These are phyloP conservation scores for Eulemur coronatus DNA, from an alignment of 2,797 vertebrate species.

Conservation along the genomic window DNA sequence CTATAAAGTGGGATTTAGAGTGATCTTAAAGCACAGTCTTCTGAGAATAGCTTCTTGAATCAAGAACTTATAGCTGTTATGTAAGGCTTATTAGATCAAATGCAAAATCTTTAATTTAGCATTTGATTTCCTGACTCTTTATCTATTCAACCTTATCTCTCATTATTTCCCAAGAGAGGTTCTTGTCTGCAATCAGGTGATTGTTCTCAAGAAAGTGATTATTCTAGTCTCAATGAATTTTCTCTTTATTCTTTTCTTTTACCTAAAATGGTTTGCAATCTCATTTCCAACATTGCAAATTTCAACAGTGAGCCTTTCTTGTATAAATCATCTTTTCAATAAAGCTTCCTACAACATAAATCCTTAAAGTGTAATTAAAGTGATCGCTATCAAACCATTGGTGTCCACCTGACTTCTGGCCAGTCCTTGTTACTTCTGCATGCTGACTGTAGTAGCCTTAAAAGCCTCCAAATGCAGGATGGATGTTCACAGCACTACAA, in stretches of 20 bases:
- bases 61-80: neutral
- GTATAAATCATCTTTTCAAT: neutral
- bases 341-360: neutral
- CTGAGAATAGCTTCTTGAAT: neutral
- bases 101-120: neutral
- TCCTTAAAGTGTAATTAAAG: neutral
- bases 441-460: neutral
- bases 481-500: neutral
- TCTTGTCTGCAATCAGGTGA: neutral
- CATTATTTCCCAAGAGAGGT: neutral
- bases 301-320: neutral
- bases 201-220: neutral
- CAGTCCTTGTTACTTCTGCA: neutral
- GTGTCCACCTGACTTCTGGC: neutral
- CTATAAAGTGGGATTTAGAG: neutral
- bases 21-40: neutral
- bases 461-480: neutral
- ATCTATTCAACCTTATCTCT: neutral
- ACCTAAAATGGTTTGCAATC: neutral
- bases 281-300: neutral
- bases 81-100: neutral
- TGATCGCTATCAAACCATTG: neutral
- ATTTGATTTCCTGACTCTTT: neutral
- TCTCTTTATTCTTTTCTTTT: neutral
- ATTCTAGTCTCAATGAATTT: neutral